phyloP scores from a whole-genome alignment of 2,888 invertebrate species.

The Diplolepis rosae region DNA sequence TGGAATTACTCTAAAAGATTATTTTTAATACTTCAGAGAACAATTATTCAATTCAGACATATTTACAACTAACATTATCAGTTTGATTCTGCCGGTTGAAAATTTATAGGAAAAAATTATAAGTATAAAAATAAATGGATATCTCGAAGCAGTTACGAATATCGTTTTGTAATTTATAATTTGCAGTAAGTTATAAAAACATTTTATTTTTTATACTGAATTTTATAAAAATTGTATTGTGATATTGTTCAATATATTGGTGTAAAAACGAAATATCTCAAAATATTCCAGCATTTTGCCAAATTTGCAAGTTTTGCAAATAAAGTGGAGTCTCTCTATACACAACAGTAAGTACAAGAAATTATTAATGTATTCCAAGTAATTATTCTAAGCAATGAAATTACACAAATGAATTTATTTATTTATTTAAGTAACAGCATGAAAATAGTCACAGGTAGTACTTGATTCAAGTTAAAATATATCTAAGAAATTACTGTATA shows the following conservation, averaged over 20 bases:
- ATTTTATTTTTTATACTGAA: not conserved
- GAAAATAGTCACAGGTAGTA: not conserved
- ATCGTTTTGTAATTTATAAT: conserved; percentile 32
- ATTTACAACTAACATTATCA: not conserved
- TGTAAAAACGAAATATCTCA: conserved; percentile 61
- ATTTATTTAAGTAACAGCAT: conserved; percentile 21
- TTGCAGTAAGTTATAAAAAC: conserved; percentile 21
- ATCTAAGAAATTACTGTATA: not conserved
- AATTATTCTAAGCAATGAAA: conserved; percentile 7
- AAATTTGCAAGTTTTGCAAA: conserved; percentile 65
- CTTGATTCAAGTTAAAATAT: not conserved
- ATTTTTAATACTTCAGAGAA: too few species aligned
- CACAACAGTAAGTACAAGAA: conserved; percentile 66
- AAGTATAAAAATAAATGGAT: not conserved
- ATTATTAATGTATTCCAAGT: not conserved
- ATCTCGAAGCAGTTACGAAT: not conserved
- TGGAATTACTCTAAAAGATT: not conserved
- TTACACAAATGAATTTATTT: too few species aligned
- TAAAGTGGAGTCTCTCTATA: conserved; percentile 67
- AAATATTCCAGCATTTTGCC: conserved; percentile 59
- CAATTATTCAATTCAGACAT: not conserved
- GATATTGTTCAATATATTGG: conserved; percentile 62
- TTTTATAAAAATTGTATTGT: not conserved
- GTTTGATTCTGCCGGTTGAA: too few species aligned
- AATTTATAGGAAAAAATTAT: too few species aligned